Evolutionary conservation across 2,888 invertebrate genomes (phyloP), one percentile per base, ranked within the genome.

Genomic region (Aelia acuminata): DNA sequence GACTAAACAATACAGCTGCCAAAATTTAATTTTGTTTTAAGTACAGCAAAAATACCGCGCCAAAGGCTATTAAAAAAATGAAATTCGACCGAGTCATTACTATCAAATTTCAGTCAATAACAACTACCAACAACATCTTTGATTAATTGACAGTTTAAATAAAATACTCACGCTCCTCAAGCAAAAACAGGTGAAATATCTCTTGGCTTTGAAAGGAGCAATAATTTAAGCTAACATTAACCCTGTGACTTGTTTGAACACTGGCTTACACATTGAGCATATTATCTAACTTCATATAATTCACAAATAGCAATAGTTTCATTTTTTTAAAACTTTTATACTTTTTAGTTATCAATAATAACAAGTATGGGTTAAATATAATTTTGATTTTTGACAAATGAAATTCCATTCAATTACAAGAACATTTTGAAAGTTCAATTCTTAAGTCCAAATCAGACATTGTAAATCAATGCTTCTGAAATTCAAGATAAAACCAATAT

Each of bases 211-310:
- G 13, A 35, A 85, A 47, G 43, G 48, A 70, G 84, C 48, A 26
- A 31, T 47, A 70, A 53, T 87, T 63, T 53, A 63, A 87, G 87
- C 87, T 87, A 87, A 84, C 35, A 35, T 70, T 70, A 85, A 87
- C 87, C 87, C 87, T 87, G 87, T 87, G 63, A 70, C 63, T 87
- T 70, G 39, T 85, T 85, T 85, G 85, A 85, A 85, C 85, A 85
- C 85, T 85, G 85, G 53, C 85, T 53, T 85, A n/a, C 43, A 85
- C 49, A 49, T 85, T 85, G 85, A 85, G 85, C 85, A 53, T 84
- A 31, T 35, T 70, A 70, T 70, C 31, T 70, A 70, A 18, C 35
- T 70, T 70, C 63, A 31, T 70, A 57, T 57, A 70, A 35, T 70
- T 70, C 63, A 70, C 26, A 70, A 31, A 20, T 35, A 7, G 63